Percentiles rank a stretch among this genome's conserved stretches.
phyloP scores from a whole-genome alignment of 2,888 invertebrate genomes.

The Mycalesis mineus region DNA sequence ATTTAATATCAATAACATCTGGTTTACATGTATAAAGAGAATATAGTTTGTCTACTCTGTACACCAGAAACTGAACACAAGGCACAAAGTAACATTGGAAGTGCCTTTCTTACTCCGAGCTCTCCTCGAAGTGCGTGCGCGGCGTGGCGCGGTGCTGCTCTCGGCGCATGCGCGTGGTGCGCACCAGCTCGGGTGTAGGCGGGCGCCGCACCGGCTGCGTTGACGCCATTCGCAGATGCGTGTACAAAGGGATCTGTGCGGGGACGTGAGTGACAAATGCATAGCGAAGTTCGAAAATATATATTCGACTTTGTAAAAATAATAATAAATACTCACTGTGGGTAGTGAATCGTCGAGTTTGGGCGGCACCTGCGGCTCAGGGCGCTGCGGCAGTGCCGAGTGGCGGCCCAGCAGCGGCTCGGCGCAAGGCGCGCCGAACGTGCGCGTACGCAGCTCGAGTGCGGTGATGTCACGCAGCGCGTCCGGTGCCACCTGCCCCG shows the following conservation, averaged over 20 bases:
- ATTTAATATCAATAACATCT: too few species aligned
- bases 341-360: constrained; percentile 80
- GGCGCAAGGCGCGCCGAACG: constrained; percentile 75
- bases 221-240: constrained; percentile 81
- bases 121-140: constrained; percentile 78
- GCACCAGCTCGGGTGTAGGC: constrained; percentile 74
- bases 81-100: too few species aligned
- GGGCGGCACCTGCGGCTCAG: constrained; percentile 67
- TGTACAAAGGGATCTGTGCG: constrained; percentile 82
- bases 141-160: constrained; percentile 27
- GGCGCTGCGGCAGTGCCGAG: constrained; percentile 74
- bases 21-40: too few species aligned
- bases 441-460: constrained; percentile 55
- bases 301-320: too few species aligned
- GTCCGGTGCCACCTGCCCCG: constrained; percentile 67
- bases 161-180: constrained; percentile 54
- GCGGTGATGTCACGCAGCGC: constrained; percentile 60
- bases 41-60: too few species aligned
- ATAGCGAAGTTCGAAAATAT: too few species aligned
- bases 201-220: constrained; percentile 77
- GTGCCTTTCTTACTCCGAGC: constrained; percentile 9
- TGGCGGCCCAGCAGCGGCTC: constrained; percentile 80
- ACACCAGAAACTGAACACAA: too few species aligned
- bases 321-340: constrained; percentile 46
- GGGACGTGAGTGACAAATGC: background rate